These are phyloP conservation scores for Caenorhabditis imperialis DNA, from an alignment of 2,888 invertebrate species.

Conservation along the genomic window DNA sequence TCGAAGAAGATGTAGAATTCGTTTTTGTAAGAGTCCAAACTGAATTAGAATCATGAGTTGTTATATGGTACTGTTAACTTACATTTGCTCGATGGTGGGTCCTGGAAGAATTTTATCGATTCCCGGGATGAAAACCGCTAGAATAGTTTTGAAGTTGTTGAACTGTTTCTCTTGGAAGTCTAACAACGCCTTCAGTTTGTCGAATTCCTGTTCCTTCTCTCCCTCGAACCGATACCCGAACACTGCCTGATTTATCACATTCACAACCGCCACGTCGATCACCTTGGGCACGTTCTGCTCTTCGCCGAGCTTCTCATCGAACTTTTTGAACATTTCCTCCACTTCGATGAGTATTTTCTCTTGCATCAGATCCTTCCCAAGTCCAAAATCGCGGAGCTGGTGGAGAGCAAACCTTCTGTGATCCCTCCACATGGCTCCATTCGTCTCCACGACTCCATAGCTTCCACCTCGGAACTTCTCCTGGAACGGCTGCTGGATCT, in stretches of 20 bases:
- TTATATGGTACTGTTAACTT: neutral
- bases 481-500: slow-evolving; percentile 23
- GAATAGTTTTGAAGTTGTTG: slow-evolving; percentile 12
- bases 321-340: slow-evolving; percentile 16
- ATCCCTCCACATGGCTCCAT: slow-evolving; percentile 44
- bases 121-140: neutral
- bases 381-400: slow-evolving; percentile 41
- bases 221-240: slow-evolving; percentile 57
- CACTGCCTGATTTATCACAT: slow-evolving; percentile 54
- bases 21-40: slow-evolving; percentile 9
- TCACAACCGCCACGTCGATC: slow-evolving; percentile 39
- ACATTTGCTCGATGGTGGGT: neutral
- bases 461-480: slow-evolving; percentile 35
- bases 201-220: slow-evolving; percentile 1
- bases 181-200: slow-evolving; percentile 3
- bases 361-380: slow-evolving; percentile 42
- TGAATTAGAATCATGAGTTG: neutral
- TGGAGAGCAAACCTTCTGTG: slow-evolving; percentile 43
- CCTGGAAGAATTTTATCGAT: neutral
- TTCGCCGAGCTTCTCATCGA: slow-evolving; percentile 1
- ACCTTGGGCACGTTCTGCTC: slow-evolving; percentile 13
- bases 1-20: slow-evolving; percentile 50
- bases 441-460: slow-evolving; percentile 38
- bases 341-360: slow-evolving; percentile 45
- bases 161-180: slow-evolving; percentile 22